Percentiles rank a stretch among this genome's conserved stretches.
Evolutionary conservation across 2,888 invertebrate genomes (phyloP).

Genomic region (Andricus quercusramuli): DNA sequence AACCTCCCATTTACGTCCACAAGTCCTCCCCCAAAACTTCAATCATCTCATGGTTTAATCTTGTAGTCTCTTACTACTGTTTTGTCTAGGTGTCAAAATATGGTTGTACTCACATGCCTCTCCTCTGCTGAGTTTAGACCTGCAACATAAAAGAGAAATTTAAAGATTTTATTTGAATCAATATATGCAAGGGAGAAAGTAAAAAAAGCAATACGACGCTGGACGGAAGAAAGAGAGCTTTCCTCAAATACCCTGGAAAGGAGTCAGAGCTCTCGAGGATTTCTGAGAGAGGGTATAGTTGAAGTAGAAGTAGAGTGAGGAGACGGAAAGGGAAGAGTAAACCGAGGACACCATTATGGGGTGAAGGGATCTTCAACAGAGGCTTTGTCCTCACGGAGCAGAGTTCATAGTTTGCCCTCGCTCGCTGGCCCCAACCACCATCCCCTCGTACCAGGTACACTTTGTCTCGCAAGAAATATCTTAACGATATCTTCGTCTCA

Average conservation of each 20-base stretch:
- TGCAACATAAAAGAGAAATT: constrained; percentile 73
- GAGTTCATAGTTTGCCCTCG: constrained; percentile 66
- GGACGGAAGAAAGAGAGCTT: constrained; percentile 38
- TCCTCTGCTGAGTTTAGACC: constrained; percentile 84
- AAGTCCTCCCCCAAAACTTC: background rate
- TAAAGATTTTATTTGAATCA: background rate
- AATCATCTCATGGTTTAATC: background rate
- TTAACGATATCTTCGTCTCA: constrained; percentile 59
- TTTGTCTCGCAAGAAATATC: constrained; percentile 64
- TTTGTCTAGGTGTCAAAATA: background rate
- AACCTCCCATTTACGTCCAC: background rate
- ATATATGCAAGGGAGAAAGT: background rate
- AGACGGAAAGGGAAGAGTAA: constrained; percentile 51
- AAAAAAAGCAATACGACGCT: background rate
- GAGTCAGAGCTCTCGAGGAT: constrained; percentile 61
- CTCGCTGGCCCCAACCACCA: constrained; percentile 58
- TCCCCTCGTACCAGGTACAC: constrained; percentile 55
- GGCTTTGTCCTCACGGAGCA: constrained; percentile 67
- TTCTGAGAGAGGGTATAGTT: constrained; percentile 56
- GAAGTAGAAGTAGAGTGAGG: constrained; percentile 54
- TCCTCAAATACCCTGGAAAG: constrained; percentile 47
- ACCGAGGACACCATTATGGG: constrained; percentile 46
- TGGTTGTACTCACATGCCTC: constrained; percentile 82
- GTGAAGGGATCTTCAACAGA: constrained; percentile 54
- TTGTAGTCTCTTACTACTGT: background rate